These are phyloP conservation scores for Balaenoptera acutorostrata DNA, from an alignment of 2,113 vertebrate species.

Conservation along the genomic window DNA sequence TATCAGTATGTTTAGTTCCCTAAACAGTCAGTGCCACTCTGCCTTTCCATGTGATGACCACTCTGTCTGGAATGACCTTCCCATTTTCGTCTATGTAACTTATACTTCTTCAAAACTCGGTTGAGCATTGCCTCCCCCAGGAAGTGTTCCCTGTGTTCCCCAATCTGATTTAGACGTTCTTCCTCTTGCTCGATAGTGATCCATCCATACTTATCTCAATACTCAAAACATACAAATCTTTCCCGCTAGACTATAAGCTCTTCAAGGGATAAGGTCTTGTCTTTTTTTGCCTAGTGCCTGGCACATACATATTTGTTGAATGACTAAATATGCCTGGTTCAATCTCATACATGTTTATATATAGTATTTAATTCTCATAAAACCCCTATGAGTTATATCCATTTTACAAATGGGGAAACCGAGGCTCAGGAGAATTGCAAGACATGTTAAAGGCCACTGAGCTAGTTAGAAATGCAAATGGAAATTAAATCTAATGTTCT, in stretches of 20 bases:
- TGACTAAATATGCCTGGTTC: neutral
- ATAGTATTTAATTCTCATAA: slow-evolving; percentile 14
- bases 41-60: neutral
- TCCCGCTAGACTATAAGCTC: neutral
- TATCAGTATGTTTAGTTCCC: neutral
- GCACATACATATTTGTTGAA: neutral
- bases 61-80: neutral
- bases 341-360: neutral
- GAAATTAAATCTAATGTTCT: neutral
- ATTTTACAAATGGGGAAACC: neutral
- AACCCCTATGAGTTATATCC: neutral
- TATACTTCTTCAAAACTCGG: neutral
- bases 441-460: neutral
- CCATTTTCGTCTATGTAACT: neutral
- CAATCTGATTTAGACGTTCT: neutral
- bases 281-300: neutral
- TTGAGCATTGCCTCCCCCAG: neutral
- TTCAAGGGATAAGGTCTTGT: neutral
- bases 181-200: neutral
- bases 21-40: neutral
- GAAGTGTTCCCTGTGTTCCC: neutral
- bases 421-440: neutral
- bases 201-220: neutral
- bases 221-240: neutral
- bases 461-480: neutral